These are phyloP conservation scores for Menidia beryllina DNA, from an alignment of 2,113 vertebrate species.

Conservation along the genomic window DNA sequence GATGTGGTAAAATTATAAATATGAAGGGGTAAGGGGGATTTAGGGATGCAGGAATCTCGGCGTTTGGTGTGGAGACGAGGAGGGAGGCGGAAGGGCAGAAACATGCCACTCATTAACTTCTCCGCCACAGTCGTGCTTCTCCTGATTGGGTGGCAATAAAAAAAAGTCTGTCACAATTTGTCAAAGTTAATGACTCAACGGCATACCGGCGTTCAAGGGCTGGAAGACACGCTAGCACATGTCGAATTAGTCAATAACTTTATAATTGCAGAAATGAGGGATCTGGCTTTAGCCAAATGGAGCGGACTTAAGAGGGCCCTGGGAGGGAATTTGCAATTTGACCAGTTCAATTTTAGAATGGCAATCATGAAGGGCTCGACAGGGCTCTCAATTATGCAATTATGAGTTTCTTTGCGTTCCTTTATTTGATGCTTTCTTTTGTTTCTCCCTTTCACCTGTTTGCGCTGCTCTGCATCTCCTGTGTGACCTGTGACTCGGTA, in stretches of 20 bases:
- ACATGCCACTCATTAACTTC: conserved; percentile 93
- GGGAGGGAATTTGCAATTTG: conserved; percentile 71
- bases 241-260: conserved; percentile 75
- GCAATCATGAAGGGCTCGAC: conserved; percentile 60
- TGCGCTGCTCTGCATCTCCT: conserved; percentile 50
- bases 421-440: neutral
- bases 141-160: conserved; percentile 86
- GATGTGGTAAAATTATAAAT: conserved; percentile 99
- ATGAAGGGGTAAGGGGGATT: conserved; percentile 83
- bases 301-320: conserved; percentile 61
- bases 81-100: conserved; percentile 73
- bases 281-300: conserved; percentile 68
- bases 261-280: conserved; percentile 75
- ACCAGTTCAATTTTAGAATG: conserved; percentile 66
- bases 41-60: conserved; percentile 74
- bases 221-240: conserved; percentile 71
- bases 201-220: conserved; percentile 65
- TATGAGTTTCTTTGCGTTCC: conserved; percentile 24
- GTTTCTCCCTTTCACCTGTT: conserved; percentile 37
- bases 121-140: conserved; percentile 89
- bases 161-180: conserved; percentile 85
- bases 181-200: conserved; percentile 89
- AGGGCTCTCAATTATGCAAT: conserved; percentile 33
- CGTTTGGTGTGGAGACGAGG: conserved; percentile 63
- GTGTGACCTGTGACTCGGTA: conserved; percentile 83